Percentiles rank a stretch among this genome's conserved stretches.
These are phyloP conservation scores for Neodon shergylaensis DNA, from an alignment of 2,113 vertebrate genomes.

Conservation along the genomic window DNA sequence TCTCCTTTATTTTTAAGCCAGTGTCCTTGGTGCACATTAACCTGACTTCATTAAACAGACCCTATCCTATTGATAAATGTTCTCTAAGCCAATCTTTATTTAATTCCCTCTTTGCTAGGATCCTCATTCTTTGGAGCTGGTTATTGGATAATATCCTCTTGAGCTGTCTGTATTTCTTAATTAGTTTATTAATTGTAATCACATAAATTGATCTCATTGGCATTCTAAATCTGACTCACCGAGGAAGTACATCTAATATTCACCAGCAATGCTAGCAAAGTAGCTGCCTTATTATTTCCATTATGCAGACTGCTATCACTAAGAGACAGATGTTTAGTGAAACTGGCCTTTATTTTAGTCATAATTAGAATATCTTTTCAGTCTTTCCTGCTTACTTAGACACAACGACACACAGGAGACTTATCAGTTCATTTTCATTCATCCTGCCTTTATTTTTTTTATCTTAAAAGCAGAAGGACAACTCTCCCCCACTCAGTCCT, in stretches of 20 bases:
- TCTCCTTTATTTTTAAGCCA: constrained; percentile 11
- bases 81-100: constrained; percentile 41
- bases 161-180: constrained; percentile 69
- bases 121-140: constrained; percentile 49
- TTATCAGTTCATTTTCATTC: constrained; percentile 50
- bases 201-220: constrained; percentile 73
- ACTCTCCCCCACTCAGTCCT: not conserved
- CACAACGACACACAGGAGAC: constrained; percentile 15
- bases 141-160: constrained; percentile 67
- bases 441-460: constrained; percentile 26
- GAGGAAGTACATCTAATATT: constrained; percentile 65
- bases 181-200: constrained; percentile 76
- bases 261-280: constrained; percentile 29
- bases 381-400: constrained; percentile 53
- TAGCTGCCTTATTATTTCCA: constrained; percentile 52
- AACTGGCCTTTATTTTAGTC: constrained; percentile 52
- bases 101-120: constrained; percentile 61
- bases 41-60: constrained; percentile 15
- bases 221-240: constrained; percentile 70
- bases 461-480: constrained; percentile 50
- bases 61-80: constrained; percentile 31
- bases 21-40: not conserved
- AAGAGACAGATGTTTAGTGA: constrained; percentile 48
- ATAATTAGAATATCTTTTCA: constrained; percentile 48
- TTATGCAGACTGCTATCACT: constrained; percentile 57